Base-by-base conservation (phyloP, 2,113 vertebrate genomes). In the Barnardius zonarius region DNA sequence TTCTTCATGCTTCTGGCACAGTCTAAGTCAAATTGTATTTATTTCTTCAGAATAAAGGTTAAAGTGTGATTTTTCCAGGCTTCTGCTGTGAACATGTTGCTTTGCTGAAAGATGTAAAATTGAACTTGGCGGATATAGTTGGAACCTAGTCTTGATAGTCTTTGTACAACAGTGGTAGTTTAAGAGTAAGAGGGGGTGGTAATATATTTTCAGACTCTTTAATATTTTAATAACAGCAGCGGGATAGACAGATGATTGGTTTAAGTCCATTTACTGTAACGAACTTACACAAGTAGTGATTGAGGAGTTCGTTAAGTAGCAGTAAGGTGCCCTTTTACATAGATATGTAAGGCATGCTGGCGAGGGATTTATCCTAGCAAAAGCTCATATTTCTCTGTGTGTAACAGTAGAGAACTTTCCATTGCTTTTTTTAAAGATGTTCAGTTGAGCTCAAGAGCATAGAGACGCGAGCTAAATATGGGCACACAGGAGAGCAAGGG, bases 351-450 rank as follows among this genome's bases (percentile, higher is more conserved):
- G 51, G 39, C 66, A 68, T 11, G 75, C 64, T 88, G 67, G 48
- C 11, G 16, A 81, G 90, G 64, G 68, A 46, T 91, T 95, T 86
- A 61, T 73, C 69, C 52, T 51, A 52, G 86, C 25, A 64, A 73
- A 90, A 64, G 43, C 72, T 94, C 27, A 0, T 67, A 14, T 81
- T 90, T 86, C 63, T 94, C 79, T 77, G 6, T 59, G 43, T 63
- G 44, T 83, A 66, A 67, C 27, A 78, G 49, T 55, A 51, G 68
- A 94, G 73, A 94, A 92, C 76, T 94, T 95, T 91, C 72, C 49
- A 22, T 63, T 90, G 44, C 19, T 1, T 37, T 64, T 48, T 79
- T 70, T 44, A 5, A 72, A 77, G 57, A 37, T 55, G 10, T 82
- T 93, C n/a, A 10, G 22, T 75, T 90, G 75, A 77, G 43, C 78